A percentile compares a stretch with the other conserved stretches of the same genome.
Evolutionary conservation across 2,888 invertebrate genomes (phyloP).

Genomic region (Hypolimnas misippus): DNA sequence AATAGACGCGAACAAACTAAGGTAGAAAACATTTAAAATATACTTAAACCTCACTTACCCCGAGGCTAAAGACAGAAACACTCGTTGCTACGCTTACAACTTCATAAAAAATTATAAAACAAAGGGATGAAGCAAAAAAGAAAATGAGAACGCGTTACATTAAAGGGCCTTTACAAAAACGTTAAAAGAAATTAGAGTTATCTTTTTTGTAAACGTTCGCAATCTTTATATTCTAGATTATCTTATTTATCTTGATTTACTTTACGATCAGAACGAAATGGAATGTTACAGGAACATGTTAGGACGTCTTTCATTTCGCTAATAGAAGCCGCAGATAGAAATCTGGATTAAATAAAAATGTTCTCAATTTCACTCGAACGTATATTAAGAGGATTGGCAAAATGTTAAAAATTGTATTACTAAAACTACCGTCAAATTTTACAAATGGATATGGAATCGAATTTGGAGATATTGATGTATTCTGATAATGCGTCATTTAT

Average conservation of each 20-base stretch:
- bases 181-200: constrained; percentile 5
- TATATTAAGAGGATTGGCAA: not conserved
- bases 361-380: not conserved
- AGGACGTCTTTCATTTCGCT: not conserved
- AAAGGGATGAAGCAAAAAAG: constrained; percentile 17
- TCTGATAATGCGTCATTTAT: no score
- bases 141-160: constrained; percentile 20
- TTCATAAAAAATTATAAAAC: constrained; percentile 32
- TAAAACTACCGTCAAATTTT: not conserved
- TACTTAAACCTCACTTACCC: constrained; percentile 15
- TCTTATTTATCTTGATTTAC: constrained; percentile 4
- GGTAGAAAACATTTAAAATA: constrained; percentile 8
- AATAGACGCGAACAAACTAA: constrained; percentile 10
- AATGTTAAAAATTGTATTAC: not conserved
- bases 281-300: not conserved
- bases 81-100: constrained; percentile 24
- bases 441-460: no score
- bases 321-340: not conserved
- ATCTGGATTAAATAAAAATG: not conserved
- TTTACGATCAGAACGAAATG: not conserved
- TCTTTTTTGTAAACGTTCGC: not conserved
- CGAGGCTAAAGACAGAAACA: constrained; percentile 26
- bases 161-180: constrained; percentile 14
- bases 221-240: not conserved
- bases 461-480: no score